These are phyloP conservation scores for Chrysogorgia sp. DNA, from an alignment of 92 coral and sea anemone species.

Conservation along the genomic window DNA sequence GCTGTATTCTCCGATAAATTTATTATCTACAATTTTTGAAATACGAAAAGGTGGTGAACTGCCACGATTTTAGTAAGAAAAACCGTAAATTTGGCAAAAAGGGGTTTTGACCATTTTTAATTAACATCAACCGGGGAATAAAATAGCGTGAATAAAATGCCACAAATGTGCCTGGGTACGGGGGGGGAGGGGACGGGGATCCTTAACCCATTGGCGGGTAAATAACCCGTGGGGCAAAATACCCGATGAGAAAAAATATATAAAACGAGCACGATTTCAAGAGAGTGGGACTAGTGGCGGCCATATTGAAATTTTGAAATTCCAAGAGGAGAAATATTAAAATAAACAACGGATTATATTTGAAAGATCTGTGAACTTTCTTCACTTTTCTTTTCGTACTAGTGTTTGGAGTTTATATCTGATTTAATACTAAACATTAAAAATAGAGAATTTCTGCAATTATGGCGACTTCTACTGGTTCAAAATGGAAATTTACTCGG, in stretches of 20 bases:
- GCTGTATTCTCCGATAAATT: too few relatives aligned
- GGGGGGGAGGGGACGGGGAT: too few relatives aligned
- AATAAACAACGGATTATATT: background rate
- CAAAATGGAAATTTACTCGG: constrained; percentile 72
- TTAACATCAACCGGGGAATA: too few relatives aligned
- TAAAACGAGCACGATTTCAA: background rate
- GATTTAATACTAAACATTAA: background rate
- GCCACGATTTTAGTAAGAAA: too few relatives aligned
- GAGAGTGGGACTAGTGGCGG: background rate
- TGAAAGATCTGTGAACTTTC: background rate
- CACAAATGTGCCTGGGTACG: too few relatives aligned
- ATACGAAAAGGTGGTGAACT: too few relatives aligned
- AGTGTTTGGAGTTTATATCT: background rate
- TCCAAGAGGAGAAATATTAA: background rate
- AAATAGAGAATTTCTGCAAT: background rate
- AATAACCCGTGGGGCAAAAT: background rate
- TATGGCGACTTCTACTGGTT: constrained; percentile 53
- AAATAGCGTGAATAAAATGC: too few relatives aligned
- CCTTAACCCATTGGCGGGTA: background rate
- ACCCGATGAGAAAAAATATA: background rate
- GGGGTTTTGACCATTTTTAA: too few relatives aligned
- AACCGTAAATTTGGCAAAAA: too few relatives aligned
- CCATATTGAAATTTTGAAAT: too few relatives aligned
- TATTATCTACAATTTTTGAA: too few relatives aligned
- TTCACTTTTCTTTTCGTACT: background rate